Base-by-base conservation (phyloP, 2,113 vertebrate genomes). In the Porphyrio hochstetteri region DNA sequence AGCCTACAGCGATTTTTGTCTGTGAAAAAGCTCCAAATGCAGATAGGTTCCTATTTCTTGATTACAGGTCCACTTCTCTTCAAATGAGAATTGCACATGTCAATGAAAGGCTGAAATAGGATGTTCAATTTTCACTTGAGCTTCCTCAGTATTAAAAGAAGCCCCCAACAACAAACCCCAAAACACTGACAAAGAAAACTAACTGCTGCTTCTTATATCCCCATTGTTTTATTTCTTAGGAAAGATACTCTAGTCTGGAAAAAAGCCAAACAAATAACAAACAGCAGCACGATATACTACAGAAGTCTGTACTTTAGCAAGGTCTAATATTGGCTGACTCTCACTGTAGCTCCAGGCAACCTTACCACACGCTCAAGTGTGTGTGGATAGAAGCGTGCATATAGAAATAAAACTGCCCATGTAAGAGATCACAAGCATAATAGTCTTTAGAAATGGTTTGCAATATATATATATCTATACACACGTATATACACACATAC, bases 1-100 rank as follows among this genome's bases (percentile, higher is more conserved):
- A 93, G 90, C 87, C 79, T 53, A 16, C 61, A 42, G 86, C 27
- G 46, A 82, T 87, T 93, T 93, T 61, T 94, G 91, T 48, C 91
- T 81, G 61, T 68, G 84, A 72, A 96, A 92, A 88, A 67, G 53
- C 57, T 83, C 74, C 70, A 53, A 82, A 85, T 10, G 63, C 60
- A 75, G 82, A 78, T 82, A 91, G 84, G 91, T 84, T 86, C 46
- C 44, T 87, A 59, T 10, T 85, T 10, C 60, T 82, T 71, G 64
- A 27, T 7, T 56, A 16, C 64, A 86, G 81, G 74, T 63, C 46
- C 61, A 91, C 90, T 90, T 88, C 56, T 36, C 94, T 82, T 85
- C 68, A 77, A 86, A 94, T 71, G 72, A 85, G 96, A 95, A 63
- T 21, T 92, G 59, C 16, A 84, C 84, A 82, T 17, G 55, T 33